Evolutionary conservation across 2,797 vertebrate genomes (phyloP).

Genomic region (Triplophysa yarkandensis): DNA sequence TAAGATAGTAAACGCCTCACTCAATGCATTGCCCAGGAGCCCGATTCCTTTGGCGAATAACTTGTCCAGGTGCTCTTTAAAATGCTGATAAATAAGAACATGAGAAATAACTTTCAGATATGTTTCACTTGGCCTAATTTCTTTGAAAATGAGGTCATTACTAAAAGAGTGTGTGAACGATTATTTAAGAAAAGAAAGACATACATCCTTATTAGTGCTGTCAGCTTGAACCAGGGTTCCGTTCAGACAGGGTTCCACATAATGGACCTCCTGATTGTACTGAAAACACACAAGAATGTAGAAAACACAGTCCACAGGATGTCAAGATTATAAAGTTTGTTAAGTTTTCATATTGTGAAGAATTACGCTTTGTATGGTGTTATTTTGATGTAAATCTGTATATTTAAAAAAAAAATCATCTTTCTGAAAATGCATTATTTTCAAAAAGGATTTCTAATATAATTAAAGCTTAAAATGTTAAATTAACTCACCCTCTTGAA

Average conservation of each 20-base stretch:
- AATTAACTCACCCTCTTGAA: too few relatives aligned
- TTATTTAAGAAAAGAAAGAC: constrained; percentile 58
- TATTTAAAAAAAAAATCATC: neutral
- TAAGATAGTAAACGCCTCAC: constrained; percentile 93
- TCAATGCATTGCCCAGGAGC: constrained; percentile 91
- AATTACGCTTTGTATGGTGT: neutral
- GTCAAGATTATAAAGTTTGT: constrained; percentile 1
- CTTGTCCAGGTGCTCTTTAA: constrained; percentile 95
- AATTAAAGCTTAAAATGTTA: neutral
- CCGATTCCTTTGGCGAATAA: constrained; percentile 97
- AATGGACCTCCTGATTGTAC: constrained; percentile 97
- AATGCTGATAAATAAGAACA: constrained; percentile 81
- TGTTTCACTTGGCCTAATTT: constrained; percentile 24
- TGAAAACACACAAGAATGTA: constrained; percentile 61
- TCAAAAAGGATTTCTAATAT: neutral
- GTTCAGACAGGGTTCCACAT: constrained; percentile 95
- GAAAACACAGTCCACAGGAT: constrained; percentile 14
- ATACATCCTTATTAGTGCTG: constrained; percentile 95
- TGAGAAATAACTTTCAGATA: constrained; percentile 35
- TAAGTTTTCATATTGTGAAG: neutral
- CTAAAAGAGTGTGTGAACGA: constrained; percentile 4
- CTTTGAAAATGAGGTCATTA: constrained; percentile 32
- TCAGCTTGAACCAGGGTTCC: constrained; percentile 94
- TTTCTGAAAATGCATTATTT: neutral
- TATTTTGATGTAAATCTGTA: neutral